Conservation (phyloP, 2,797 vertebrate species). For the Discoglossus pictus region DNA sequence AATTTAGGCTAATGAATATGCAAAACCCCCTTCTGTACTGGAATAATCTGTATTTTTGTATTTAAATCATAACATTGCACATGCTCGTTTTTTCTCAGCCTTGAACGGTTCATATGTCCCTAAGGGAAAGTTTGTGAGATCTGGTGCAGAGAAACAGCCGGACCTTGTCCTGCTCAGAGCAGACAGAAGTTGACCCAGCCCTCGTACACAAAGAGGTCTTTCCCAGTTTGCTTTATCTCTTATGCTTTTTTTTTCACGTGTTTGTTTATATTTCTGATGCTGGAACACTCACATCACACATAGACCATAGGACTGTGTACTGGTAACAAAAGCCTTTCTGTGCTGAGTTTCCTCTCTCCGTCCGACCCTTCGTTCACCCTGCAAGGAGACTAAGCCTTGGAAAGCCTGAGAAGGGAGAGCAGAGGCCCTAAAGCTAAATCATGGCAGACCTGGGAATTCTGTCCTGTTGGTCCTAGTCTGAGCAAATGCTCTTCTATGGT, state of each 20-base stretch:
- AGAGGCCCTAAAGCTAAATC: too few species aligned
- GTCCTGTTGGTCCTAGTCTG: too few species aligned
- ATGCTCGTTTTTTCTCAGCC: not conserved
- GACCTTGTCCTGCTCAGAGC: slow-evolving; percentile 23
- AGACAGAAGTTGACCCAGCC: slow-evolving; percentile 39
- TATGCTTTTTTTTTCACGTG: slow-evolving; percentile 18
- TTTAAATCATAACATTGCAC: not conserved
- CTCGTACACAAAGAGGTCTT: slow-evolving; percentile 40
- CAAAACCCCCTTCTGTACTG: not conserved
- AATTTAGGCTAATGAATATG: slow-evolving; percentile 9
- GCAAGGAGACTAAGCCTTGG: not conserved
- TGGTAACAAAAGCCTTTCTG: slow-evolving; percentile 48
- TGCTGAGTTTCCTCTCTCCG: not conserved
- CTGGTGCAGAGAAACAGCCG: slow-evolving; percentile 2
- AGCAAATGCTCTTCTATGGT: too few species aligned
- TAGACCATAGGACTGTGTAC: slow-evolving; percentile 15
- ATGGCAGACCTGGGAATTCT: too few species aligned
- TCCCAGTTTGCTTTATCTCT: slow-evolving; percentile 45
- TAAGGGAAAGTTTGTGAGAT: slow-evolving; percentile 4
- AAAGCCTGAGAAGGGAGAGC: not conserved
- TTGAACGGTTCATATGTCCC: not conserved
- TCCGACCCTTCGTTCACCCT: slow-evolving; percentile 5
- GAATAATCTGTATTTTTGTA: not conserved
- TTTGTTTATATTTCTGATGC: slow-evolving; percentile 39
- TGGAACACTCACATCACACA: slow-evolving; percentile 38